phyloP scores from a whole-genome alignment of 1,140 invertebrate species.

The Archegozetes longisetosus region DNA sequence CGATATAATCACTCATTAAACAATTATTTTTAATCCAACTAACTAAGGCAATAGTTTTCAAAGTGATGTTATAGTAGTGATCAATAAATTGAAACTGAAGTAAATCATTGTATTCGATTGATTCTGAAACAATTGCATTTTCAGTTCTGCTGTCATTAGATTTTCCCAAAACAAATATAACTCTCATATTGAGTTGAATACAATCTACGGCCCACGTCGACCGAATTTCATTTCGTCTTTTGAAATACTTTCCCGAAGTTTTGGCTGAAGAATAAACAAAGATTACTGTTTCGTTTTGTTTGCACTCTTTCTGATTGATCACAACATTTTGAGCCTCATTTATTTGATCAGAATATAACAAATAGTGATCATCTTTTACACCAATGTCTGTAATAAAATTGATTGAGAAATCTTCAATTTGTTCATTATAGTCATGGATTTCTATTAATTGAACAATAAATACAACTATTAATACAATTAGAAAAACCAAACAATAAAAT shows the following conservation, averaged over 20 bases:
- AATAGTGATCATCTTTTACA: too few relatives aligned
- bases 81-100: slow-evolving; percentile 22
- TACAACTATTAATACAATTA: too few relatives aligned
- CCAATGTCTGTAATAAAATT: too few relatives aligned
- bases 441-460: too few relatives aligned
- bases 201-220: neutral
- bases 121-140: neutral
- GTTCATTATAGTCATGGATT: too few relatives aligned
- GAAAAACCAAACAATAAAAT: too few relatives aligned
- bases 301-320: neutral
- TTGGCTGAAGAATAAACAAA: neutral
- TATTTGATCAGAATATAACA: too few relatives aligned
- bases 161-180: slow-evolving; percentile 1
- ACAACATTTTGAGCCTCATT: neutral
- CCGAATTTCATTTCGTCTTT: neutral
- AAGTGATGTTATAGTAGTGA: slow-evolving; percentile 18
- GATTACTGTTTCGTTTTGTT: neutral
- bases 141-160: neutral
- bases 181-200: neutral
- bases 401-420: too few relatives aligned
- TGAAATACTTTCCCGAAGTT: slow-evolving; percentile 1
- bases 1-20: slow-evolving; percentile 15
- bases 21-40: slow-evolving; percentile 20
- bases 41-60: slow-evolving; percentile 18
- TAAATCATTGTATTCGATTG: slow-evolving; percentile 18